Evolutionary conservation across 2,797 vertebrate species (phyloP), one percentile per base, ranked within the genome.

Genomic region (Molossus alvarezi): DNA sequence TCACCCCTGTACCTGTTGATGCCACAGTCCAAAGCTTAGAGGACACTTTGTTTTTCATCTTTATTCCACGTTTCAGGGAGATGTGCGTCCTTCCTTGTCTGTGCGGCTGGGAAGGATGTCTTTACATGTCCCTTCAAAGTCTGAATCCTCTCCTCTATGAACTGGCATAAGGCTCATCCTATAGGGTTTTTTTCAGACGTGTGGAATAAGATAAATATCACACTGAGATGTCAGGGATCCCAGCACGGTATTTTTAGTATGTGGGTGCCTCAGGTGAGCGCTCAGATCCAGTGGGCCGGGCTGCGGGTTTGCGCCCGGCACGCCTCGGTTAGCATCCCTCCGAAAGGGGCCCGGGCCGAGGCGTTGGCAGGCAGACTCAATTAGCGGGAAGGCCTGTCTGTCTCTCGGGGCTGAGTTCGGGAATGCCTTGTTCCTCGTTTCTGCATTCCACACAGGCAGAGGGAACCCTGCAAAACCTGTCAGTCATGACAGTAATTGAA

Each of bases 241-340:
- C 65, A 21, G 13, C 3, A 3, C 9, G 20, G 0, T 3, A 5
- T 14, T 45, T 37, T 17, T 1, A 1, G 75, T 33, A 6, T 62
- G 33, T 14, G 3, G 58, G 4, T 9, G 17, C 69, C 4, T 3
- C 1, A 5, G 14, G 25, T 1, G 5, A 27, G 9, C 11, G 0
- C 1, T 15, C 1, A 9, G 77, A 14, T 18, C 7, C 37, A 0
- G 1, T 1, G 0, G 15, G 53, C 15, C 37, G 3, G 33, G 12
- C 65, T 0, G 33, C 12, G 0, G 1, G 12, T 5, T 1, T 0
- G 3, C 29, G 4, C 25, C 0, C 1, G 1, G 7, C 65, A 21
- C 3, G 27, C 64, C 82, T 72, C 3, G 41, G 57, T 9, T 3
- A 62, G 53, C 23, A 0, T 60, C 41, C 62, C 21, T 83, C 72